Evolutionary conservation across 1,140 invertebrate genomes (phyloP), one percentile per base, ranked within the genome.

Genomic region (Stegodyphus dumicola): DNA sequence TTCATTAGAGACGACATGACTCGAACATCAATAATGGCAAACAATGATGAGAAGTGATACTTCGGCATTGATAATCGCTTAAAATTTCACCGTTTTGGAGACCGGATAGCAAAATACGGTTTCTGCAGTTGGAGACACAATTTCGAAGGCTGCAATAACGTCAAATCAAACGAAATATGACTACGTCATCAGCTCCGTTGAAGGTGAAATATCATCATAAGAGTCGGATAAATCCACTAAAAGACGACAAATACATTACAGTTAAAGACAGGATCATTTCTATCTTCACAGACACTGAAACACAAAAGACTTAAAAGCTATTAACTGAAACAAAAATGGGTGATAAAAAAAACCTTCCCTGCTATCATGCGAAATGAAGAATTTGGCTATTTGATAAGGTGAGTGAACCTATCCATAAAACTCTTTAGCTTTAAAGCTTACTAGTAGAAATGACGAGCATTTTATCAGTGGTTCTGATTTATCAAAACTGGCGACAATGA

Each of bases 91-190:
- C 33, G 49, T 73, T 73, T 73, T 6, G 70, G 70, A 73, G 6
- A 73, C 18, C 70, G 18, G 70, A 73, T 51, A 17, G 17, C 1
- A 48, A 51, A 56, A 76, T 6, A 18, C 56, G 74, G 74, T 76
- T 76, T 18, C n/a, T 76, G 71, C 52, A 76, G 6, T 51, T 76
- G 3, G 74, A 76, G 18, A 53, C 74, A 56, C 6, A 76, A 7
- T 76, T 76, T 64, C n/a, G 74, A 49, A 76, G n/a, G n/a, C 51
- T 49, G 56, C 15, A n/a, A 76, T 76, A 7, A 76, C 56, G n/a
- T 2, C 56, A 49, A 53, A 76, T 56, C 74, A 76, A 60, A 76
- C 74, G 1, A 76, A 76, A 76, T 76, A 76, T 60, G 74, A 64
- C 60, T 13, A 56, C 10, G 52, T 76, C 52, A 53, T 15, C 7